phyloP scores from a whole-genome alignment of 2,113 vertebrate genomes.

The Melanerpes aurifrons region DNA sequence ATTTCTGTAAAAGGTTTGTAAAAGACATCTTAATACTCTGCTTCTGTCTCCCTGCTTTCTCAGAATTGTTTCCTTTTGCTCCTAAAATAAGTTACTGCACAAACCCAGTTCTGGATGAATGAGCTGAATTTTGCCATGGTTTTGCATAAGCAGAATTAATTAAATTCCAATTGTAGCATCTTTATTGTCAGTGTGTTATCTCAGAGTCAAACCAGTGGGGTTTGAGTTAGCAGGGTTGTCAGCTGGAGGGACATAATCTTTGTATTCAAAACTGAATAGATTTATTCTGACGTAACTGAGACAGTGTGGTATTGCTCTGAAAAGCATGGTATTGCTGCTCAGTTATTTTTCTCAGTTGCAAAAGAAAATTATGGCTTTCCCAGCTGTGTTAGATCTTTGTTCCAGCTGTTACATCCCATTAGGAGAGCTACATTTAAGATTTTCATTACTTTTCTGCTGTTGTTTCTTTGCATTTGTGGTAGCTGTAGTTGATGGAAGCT shows the following conservation, averaged over 20 bases:
- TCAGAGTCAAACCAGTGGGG: constrained; percentile 15
- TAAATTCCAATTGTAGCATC: constrained; percentile 58
- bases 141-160: constrained; percentile 63
- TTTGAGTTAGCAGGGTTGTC: constrained; percentile 56
- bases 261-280: constrained; percentile 26
- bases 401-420: constrained; percentile 71
- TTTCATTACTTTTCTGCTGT: constrained; percentile 59
- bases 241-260: constrained; percentile 53
- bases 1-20: not conserved
- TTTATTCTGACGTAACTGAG: constrained; percentile 42
- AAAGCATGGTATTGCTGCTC: constrained; percentile 6
- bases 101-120: constrained; percentile 45
- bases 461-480: constrained; percentile 62
- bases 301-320: not conserved
- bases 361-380: constrained; percentile 31
- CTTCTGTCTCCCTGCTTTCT: not conserved
- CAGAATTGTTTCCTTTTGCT: constrained; percentile 22
- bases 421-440: constrained; percentile 28
- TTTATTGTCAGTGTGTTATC: constrained; percentile 59
- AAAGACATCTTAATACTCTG: constrained; percentile 1
- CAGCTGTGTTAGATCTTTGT: constrained; percentile 65
- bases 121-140: constrained; percentile 42
- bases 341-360: not conserved
- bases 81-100: constrained; percentile 11
- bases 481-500: constrained; percentile 45